Conservation (phyloP, 2,797 vertebrate species). For the Chaunax sp. region DNA sequence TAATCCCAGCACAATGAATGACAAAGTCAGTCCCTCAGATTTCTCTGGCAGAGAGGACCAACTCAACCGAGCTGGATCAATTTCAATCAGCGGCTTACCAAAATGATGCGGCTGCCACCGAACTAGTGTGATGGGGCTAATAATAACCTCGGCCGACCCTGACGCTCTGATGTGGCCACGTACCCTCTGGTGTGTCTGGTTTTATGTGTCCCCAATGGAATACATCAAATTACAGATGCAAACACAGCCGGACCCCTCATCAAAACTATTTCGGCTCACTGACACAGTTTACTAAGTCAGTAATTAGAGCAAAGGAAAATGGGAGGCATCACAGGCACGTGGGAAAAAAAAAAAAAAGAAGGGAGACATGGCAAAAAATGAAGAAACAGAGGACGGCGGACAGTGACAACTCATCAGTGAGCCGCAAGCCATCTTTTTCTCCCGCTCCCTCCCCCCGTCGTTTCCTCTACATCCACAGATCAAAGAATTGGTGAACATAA, state of each 20-base stretch:
- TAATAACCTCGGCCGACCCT: conserved; percentile 66
- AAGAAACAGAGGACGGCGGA: conserved; percentile 42
- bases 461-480: conserved; percentile 48
- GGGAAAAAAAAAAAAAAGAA: conserved; percentile 25
- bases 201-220: conserved; percentile 75
- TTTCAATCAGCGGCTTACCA: conserved; percentile 78
- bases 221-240: conserved; percentile 81
- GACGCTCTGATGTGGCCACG: conserved; percentile 74
- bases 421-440: conserved; percentile 38
- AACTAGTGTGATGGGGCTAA: conserved; percentile 64
- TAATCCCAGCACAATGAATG: conserved; percentile 48
- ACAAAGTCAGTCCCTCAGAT: conserved; percentile 64
- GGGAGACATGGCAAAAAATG: conserved; percentile 10
- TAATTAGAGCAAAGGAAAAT: conserved; percentile 76
- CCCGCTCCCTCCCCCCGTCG: conserved; percentile 5
- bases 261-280: conserved; percentile 75
- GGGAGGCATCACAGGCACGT: conserved; percentile 69
- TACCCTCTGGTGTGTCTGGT: conserved; percentile 69
- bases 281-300: conserved; percentile 69
- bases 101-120: conserved; percentile 77
- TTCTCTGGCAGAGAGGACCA: conserved; percentile 62
- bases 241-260: conserved; percentile 69
- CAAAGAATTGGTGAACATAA: conserved; percentile 59
- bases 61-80: conserved; percentile 69
- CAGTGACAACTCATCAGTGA: conserved; percentile 52